phyloP scores from a whole-genome alignment of 2,888 invertebrate genomes.

The Lycophotia porphyrea region DNA sequence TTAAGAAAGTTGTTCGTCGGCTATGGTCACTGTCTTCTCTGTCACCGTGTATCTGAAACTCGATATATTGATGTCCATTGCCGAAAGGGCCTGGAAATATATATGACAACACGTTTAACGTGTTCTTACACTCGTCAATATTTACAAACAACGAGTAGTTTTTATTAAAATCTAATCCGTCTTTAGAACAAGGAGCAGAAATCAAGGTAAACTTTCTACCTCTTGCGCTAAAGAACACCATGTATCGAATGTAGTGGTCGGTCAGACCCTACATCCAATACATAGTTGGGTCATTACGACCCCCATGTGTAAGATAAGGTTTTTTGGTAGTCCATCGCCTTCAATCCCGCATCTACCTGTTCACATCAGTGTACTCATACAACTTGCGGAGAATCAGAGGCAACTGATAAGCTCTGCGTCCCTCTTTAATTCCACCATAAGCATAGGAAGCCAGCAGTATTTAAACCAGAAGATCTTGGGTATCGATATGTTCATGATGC shows the following conservation, averaged over 20 bases:
- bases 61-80: not conserved
- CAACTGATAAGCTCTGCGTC: constrained; percentile 15
- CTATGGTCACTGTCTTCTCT: not conserved
- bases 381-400: constrained; percentile 18
- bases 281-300: not conserved
- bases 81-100: not conserved
- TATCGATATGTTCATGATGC: constrained; percentile 18
- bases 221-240: not conserved
- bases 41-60: not conserved
- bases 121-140: not conserved
- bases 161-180: not conserved
- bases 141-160: not conserved
- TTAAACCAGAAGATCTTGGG: not conserved
- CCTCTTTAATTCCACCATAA: constrained; percentile 27
- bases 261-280: not conserved
- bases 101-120: too few relatives aligned
- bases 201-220: not conserved
- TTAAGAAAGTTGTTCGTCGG: not conserved
- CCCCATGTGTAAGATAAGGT: not conserved
- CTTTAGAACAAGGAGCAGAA: not conserved
- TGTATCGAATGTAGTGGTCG: not conserved
- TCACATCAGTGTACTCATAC: constrained; percentile 28
- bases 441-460: constrained; percentile 9
- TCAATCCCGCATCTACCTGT: constrained; percentile 3
- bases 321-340: constrained; percentile 24